Evolutionary conservation across 2,888 invertebrate genomes (phyloP), one percentile per base, ranked within the genome.

Genomic region (Eristalis intricaria): DNA sequence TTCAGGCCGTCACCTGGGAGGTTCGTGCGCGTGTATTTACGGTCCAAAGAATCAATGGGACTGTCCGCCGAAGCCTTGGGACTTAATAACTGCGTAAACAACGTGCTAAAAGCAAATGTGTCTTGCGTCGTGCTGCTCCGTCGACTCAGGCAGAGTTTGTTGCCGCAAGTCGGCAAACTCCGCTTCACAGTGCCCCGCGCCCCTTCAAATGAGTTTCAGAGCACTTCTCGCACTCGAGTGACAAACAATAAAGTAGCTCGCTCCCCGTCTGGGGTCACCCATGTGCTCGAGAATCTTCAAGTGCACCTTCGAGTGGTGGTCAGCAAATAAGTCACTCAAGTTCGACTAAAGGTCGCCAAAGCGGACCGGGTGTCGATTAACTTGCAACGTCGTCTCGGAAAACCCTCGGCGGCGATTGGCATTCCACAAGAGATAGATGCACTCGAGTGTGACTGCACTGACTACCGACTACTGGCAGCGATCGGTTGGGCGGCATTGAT

Each of bases 61-160:
- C 40, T 70, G 63, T 29, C 60, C 29, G 56, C 10, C 23, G 1
- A 22, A 40, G 63, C 81, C 85, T 85, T 85, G 85, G 50, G 38
- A 32, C 64, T 74, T 78, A 82, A 85, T 82, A 82, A 69, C 73
- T 82, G 35, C 50, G 73, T 69, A 82, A 82, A 85, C 82, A 85
- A 74, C 38, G 69, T 74, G 82, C 69, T 85, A 78, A 82, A 81
- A 82, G 85, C 77, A 77, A 77, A 84, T 22, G 69, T 75, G 35
- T 50, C 73, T 74, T 69, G 71, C 23, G 73, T 58, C 11, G 22
- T 56, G 58, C 19, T 23, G 26, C 73, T 85, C 60, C 73, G 76
- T 58, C 50, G 56, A 63, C 40, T 73, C 56, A 71, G 26, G 60
- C 74, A 69, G 77, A 69, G 79, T 84, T 80, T 80, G 71, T 71